Percentiles rank a stretch among this genome's conserved stretches.
These are phyloP conservation scores for Nothobranchius furzeri DNA, from an alignment of 2,113 vertebrate genomes.

Conservation along the genomic window DNA sequence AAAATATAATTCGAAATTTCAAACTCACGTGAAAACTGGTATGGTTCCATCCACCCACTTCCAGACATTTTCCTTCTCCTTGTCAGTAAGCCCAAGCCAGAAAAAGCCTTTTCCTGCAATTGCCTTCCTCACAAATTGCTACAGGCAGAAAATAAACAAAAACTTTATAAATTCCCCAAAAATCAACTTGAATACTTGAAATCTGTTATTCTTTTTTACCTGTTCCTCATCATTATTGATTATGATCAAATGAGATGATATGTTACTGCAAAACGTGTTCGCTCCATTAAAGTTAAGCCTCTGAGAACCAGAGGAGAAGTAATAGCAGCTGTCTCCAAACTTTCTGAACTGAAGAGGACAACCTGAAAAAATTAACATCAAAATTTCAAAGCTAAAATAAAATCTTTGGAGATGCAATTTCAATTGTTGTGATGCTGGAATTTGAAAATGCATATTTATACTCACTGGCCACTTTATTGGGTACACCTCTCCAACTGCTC, in stretches of 20 bases:
- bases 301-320: constrained; percentile 82
- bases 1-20: not conserved
- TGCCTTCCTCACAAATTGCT: constrained; percentile 90
- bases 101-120: constrained; percentile 85
- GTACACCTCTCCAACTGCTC: no score
- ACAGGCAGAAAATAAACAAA: constrained; percentile 33
- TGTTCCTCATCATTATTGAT: constrained; percentile 92
- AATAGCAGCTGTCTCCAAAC: constrained; percentile 91
- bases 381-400: not conserved
- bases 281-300: constrained; percentile 86
- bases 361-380: constrained; percentile 72
- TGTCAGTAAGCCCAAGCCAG: constrained; percentile 94
- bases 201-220: constrained; percentile 70
- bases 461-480: no score
- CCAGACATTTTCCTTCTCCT: constrained; percentile 87
- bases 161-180: not conserved
- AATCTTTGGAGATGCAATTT: not conserved
- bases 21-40: constrained; percentile 86
- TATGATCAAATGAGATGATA: constrained; percentile 85
- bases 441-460: not conserved
- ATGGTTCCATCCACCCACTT: constrained; percentile 90
- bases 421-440: not conserved
- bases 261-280: constrained; percentile 83
- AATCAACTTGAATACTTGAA: not conserved
- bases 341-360: constrained; percentile 87